Evolutionary conservation across 2,797 vertebrate genomes (phyloP).

Genomic region (Buceros bicornis): DNA sequence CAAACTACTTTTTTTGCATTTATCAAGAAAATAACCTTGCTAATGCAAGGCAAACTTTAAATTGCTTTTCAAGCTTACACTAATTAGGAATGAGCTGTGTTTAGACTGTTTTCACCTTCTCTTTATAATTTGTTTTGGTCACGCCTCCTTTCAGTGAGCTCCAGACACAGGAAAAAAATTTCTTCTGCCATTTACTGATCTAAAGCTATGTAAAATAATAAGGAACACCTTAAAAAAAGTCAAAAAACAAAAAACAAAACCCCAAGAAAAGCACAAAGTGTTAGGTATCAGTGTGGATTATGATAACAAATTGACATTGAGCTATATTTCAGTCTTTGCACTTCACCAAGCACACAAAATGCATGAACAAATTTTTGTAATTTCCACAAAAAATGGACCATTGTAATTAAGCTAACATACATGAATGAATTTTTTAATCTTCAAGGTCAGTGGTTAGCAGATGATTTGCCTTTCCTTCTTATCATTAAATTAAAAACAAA

Average conservation of each 20-base stretch:
- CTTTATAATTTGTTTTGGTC: background rate
- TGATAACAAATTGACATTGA: rapidly evolving
- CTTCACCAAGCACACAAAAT: background rate
- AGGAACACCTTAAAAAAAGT: too few species aligned
- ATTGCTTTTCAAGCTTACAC: background rate
- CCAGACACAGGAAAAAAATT: background rate
- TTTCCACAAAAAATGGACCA: background rate
- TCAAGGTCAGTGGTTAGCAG: conserved; percentile 42
- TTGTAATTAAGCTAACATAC: conserved; percentile 33
- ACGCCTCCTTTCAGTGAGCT: background rate
- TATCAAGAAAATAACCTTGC: background rate
- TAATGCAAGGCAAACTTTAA: background rate
- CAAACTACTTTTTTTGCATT: background rate
- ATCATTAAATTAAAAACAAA: background rate
- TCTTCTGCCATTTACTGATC: background rate
- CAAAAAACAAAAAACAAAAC: background rate
- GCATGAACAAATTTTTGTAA: background rate
- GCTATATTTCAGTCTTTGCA: background rate
- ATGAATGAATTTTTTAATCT: conserved; percentile 7
- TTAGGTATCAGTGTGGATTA: background rate
- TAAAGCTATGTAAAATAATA: background rate
- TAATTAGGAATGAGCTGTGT: background rate
- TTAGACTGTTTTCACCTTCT: background rate
- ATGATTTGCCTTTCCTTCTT: background rate
- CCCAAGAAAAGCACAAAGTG: background rate